Percentiles rank a stretch among this genome's conserved stretches.
Conservation (phyloP, 2,888 invertebrate species). For the Syrphus vitripennis region DNA sequence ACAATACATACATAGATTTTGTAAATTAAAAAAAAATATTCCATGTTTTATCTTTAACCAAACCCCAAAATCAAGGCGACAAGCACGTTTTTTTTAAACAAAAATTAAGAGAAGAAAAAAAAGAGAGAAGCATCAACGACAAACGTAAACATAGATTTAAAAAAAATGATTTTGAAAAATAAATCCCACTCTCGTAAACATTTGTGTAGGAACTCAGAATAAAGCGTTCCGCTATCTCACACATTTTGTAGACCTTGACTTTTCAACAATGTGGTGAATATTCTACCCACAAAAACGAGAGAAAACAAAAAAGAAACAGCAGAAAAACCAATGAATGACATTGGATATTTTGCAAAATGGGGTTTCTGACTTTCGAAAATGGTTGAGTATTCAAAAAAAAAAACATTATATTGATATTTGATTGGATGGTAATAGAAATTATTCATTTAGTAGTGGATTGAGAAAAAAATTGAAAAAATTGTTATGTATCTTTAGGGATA, state of each 20-base stretch:
- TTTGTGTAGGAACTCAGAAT: not conserved
- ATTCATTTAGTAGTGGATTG: too few relatives aligned
- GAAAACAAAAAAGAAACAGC: not conserved
- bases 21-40: not conserved
- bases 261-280: not conserved
- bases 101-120: not conserved
- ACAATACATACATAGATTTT: not conserved
- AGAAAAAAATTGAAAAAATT: too few relatives aligned
- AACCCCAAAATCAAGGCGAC: not conserved
- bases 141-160: conserved; percentile 40
- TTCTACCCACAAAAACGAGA: not conserved
- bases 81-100: not conserved
- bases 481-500: too few relatives aligned
- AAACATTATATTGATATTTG: too few relatives aligned
- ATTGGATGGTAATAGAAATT: too few relatives aligned
- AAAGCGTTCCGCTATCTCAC: conserved; percentile 25
- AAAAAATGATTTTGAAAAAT: conserved; percentile 10
- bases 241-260: conserved; percentile 21
- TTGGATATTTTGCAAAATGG: not conserved
- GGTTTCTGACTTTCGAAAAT: not conserved
- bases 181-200: not conserved
- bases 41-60: not conserved
- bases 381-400: not conserved
- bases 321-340: not conserved
- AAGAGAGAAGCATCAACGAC: not conserved